Base-by-base conservation (phyloP, 2,797 vertebrate genomes). In the Scolopax rusticola region DNA sequence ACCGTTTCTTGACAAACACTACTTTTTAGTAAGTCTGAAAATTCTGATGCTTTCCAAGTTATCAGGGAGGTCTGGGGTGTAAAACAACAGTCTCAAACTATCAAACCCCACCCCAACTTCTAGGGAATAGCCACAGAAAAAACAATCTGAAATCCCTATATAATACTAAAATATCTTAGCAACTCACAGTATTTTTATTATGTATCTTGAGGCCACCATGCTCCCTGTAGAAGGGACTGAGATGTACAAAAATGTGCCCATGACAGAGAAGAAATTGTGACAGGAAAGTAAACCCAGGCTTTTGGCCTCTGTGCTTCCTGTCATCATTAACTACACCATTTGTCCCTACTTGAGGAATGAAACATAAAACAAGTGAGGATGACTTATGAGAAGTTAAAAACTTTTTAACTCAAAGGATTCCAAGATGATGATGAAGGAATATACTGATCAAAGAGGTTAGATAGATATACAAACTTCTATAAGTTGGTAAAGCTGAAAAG, bases 51-150 rank as follows among this genome's bases (percentile, higher is more conserved):
- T 76, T 84, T 87, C 60, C 28, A 51, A 16, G 13, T 79, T 59
- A 12, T 7, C 19, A 7, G 2, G 6, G 1, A 4, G 2, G 6
- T 8, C 6, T 18, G 3, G 2, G 3, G 14, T 45, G 25, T 68
- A 40, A 5, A 17, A 81, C 36, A 16, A 59, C 33, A 67, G 6
- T 27, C 27, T 43, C 12, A 40, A 40, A 51, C 0, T 9, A 40
- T 36, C 15, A 61, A 54, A 71, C 17, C 2, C 0, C 7, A 3
- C 4, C 6, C 4, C 7, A 51, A 12, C 2, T 54, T 91, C 8
- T 59, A 57, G 18, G 27, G 4, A 7, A 2, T 38, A 18, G 6
- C 7, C 15, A 41, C 3, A 82, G 33, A 33, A 77, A 41, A 54
- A 57, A 1, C 6, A 74, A 9, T 19, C 16, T 63, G n/a, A 91